phyloP scores from a whole-genome alignment of 2,797 vertebrate species.

The Peromyscus attwateri region DNA sequence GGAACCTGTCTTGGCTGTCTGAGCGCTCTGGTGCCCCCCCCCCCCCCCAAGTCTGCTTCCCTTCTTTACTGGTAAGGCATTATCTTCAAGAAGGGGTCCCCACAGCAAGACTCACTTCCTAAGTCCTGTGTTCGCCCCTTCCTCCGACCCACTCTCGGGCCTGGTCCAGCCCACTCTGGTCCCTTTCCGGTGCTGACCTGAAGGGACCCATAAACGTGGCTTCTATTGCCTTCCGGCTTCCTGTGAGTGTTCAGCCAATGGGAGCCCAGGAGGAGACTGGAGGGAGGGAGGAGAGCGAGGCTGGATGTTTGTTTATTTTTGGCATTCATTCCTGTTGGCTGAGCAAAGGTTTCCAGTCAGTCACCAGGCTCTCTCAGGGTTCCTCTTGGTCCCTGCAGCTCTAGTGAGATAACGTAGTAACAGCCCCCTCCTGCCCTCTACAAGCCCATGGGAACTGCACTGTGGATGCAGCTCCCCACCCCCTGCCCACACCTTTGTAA shows the following conservation, averaged over 20 bases:
- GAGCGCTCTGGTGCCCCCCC: neutral
- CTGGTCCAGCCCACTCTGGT: neutral
- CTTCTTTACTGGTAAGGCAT: neutral
- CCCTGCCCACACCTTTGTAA: conserved; percentile 57
- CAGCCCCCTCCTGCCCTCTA: neutral
- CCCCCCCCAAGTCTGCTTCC: neutral
- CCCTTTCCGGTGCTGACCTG: neutral
- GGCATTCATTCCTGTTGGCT: neutral
- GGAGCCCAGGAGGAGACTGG: neutral
- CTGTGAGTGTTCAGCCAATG: neutral
- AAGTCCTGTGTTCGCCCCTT: neutral
- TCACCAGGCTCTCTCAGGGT: neutral
- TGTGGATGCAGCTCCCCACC: neutral
- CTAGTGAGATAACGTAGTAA: neutral
- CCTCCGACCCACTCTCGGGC: neutral
- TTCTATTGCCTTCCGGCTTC: neutral
- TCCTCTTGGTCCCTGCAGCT: neutral
- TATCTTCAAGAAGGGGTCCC: neutral
- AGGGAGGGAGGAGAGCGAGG: neutral
- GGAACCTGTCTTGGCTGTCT: neutral
- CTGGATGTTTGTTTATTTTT: neutral
- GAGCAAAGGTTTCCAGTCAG: neutral
- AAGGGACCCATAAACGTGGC: neutral
- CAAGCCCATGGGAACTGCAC: neutral
- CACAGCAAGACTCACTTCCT: neutral